A percentile compares a stretch with the other conserved stretches of the same genome.
phyloP scores from a whole-genome alignment of 2,113 vertebrate genomes.

The Chionomys nivalis region DNA sequence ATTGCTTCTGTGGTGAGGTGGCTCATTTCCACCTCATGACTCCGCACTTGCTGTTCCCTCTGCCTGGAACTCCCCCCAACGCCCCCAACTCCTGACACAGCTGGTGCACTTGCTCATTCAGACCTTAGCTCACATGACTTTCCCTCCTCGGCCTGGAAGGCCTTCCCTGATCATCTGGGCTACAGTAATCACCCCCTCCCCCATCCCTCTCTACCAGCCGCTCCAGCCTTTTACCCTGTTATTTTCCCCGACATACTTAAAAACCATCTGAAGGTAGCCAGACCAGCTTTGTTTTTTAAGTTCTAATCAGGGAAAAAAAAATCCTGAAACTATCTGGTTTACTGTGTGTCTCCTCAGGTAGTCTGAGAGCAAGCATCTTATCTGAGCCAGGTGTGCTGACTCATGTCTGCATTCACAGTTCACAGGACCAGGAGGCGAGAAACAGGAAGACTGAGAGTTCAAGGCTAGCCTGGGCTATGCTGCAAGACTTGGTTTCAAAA shows the following conservation, averaged over 20 bases:
- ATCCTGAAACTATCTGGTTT: background rate
- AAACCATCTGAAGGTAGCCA: conserved; percentile 29
- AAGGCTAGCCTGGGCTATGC: background rate
- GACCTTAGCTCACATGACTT: background rate
- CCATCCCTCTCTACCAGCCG: background rate
- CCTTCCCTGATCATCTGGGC: background rate
- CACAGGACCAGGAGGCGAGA: background rate
- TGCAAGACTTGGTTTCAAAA: background rate
- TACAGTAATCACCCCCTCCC: background rate
- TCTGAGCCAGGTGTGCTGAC: background rate
- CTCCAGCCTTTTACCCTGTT: background rate
- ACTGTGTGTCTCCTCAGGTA: background rate
- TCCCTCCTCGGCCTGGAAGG: background rate
- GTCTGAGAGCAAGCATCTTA: background rate
- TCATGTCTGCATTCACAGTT: too few relatives aligned
- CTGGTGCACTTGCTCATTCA: background rate
- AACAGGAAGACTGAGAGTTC: background rate
- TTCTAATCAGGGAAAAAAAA: background rate
- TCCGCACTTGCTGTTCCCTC: background rate
- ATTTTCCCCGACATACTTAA: conserved; percentile 23
- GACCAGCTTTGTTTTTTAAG: background rate
- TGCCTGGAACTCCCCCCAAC: background rate
- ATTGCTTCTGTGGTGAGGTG: background rate
- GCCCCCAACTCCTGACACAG: background rate
- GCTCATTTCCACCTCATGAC: background rate